Evolutionary conservation across 2,888 invertebrate genomes (phyloP), one percentile per base, ranked within the genome.

Genomic region (Nomada fabriciana): DNA sequence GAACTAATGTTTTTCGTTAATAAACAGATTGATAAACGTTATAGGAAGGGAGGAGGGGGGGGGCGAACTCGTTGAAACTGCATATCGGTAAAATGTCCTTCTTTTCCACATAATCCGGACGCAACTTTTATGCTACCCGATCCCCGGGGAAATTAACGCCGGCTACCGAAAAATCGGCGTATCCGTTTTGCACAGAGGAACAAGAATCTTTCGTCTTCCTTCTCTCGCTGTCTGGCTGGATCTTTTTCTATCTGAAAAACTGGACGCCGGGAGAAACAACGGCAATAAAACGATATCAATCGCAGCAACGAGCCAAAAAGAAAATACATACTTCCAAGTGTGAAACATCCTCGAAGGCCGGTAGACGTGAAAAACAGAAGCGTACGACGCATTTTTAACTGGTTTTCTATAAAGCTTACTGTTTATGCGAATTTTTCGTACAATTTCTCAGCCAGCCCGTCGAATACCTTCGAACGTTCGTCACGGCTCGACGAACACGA

Each of bases 71-170:
- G 71, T 82, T 76, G 64, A 50, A 70, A 57, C 67, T 36, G 67
- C 60, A 80, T 80, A 80, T 76, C 76, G 74, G 77, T 55, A 61
- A 65, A 65, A 64, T 61, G 72, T 70, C 76, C 76, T 57, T 80
- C 72, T 79, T 79, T 86, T 81, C 15, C 68, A 71, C 67, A 79
- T 76, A 72, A 82, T 70, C 55, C 71, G 43, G 52, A 67, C 73
- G 72, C 76, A 83, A 83, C 67, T 85, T 85, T 80, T 78, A 80
- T 68, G 50, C 67, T 52, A 71, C 52, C 68, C 20, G 59, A 74
- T 85, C 82, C 82, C 87, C 67, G 76, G 80, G 83, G 82, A 87
- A 87, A 87, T 87, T 87, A 87, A 70, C 70, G 69, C 53, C 25
- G 57, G 59, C 78, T 74, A 82, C 76, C 76, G 74, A 84, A 86